Base-by-base conservation (phyloP, 2,113 vertebrate genomes). In the Indicator maculatus region DNA sequence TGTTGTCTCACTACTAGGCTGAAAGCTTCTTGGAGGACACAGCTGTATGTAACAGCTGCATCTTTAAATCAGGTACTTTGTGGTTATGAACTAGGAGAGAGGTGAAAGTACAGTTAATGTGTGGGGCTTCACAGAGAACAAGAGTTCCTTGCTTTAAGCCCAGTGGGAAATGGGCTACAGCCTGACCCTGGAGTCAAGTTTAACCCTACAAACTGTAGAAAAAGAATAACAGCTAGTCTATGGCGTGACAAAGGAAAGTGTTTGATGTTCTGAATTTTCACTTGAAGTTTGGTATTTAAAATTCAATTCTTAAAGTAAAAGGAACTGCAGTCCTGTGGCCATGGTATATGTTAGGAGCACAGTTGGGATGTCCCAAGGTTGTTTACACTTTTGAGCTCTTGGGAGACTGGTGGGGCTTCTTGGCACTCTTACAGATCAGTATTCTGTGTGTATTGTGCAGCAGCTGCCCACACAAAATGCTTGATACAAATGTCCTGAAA, bases 321-420 rank as follows among this genome's bases (percentile, higher is more conserved):
- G 10, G 64, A 79, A 6, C 44, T 75, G 41, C 26, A 36, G 16
- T 39, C 20, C 24, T 58, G 27, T 12, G 24, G 64, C 45, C 5
- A 2, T 11, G 41, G 45, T 52, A 39, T 0, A 0, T 52, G 17
- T 81, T 76, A 85, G 56, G 12, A 44, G 7, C 1, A 6, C 44
- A 58, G 45, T 21, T 88, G 52, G 50, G 19, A 5, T 59, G 52
- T 85, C 52, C 53, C 24, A 19, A 26, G 21, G n/a, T 70, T 91
- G 93, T 94, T 89, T 85, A 77, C n/a, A 36, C 33, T 1, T 69
- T 87, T 58, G 44, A 69, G 44, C 1, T 1, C 55, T n/a, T n/a
- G 59, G 33, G 75, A 75, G 39, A 39, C 76, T 90, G 86, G 58
- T 94, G 83, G 86, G 70, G 80, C 59, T 88, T 74, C 67, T 67